Percentiles rank a stretch among this genome's conserved stretches.
Conservation (phyloP, 2,797 vertebrate genomes). For the Coranthus polyacanthus region DNA sequence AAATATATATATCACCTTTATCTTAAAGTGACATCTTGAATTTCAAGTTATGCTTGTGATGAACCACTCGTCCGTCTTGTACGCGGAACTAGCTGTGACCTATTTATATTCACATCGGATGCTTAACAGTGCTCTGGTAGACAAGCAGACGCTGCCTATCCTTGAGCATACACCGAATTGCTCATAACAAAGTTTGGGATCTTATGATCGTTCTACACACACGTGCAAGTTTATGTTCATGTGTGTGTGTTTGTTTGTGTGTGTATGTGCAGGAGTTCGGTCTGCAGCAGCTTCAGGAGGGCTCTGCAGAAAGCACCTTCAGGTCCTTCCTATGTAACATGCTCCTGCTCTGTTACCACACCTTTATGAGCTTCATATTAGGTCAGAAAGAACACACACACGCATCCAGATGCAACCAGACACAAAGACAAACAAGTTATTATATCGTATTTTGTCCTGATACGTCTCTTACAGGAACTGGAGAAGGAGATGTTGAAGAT, state of each 20-base stretch:
- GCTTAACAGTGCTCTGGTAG: background rate
- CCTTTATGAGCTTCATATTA: conserved; percentile 98
- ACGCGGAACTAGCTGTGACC: background rate
- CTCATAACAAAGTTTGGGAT: background rate
- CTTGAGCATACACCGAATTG: background rate
- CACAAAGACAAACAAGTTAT: background rate
- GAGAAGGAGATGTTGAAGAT: conserved; percentile 94
- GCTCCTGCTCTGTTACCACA: conserved; percentile 98
- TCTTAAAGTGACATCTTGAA: background rate
- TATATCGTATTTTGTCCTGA: conserved; percentile 14
- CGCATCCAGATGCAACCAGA: background rate
- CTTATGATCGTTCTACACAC: no score
- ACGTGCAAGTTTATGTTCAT: conserved; percentile 9
- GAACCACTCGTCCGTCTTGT: background rate
- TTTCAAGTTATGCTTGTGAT: background rate
- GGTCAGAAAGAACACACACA: conserved; percentile 81
- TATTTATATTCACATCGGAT: background rate
- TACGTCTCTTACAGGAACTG: conserved; percentile 90
- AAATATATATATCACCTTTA: no score
- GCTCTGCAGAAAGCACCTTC: conserved; percentile 90
- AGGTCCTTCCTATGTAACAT: conserved; percentile 96
- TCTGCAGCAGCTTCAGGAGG: conserved; percentile 94
- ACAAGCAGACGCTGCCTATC: conserved; percentile 2
- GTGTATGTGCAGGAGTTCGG: conserved; percentile 89
- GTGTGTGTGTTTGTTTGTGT: conserved; percentile 30